These are phyloP conservation scores for Bradypodion pumilum DNA, from an alignment of 2,797 vertebrate genomes.

Conservation along the genomic window DNA sequence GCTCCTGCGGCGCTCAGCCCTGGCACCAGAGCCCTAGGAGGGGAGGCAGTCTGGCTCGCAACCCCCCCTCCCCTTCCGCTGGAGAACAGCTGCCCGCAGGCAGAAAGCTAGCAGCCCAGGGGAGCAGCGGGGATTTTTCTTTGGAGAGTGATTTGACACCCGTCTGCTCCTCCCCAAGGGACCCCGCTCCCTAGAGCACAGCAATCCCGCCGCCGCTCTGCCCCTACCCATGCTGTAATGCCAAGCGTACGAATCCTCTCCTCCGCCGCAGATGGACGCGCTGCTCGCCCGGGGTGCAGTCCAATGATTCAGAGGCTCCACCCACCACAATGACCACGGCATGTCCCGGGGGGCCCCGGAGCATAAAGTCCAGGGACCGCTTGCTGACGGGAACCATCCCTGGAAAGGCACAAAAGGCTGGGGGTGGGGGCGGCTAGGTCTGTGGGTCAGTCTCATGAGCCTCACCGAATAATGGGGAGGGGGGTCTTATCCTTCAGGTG, in stretches of 20 bases:
- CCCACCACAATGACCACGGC: slow-evolving; percentile 82
- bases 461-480: background rate
- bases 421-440: too few species aligned
- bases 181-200: slow-evolving; percentile 55
- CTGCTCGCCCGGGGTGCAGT: slow-evolving; percentile 74
- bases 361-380: slow-evolving; percentile 75
- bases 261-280: slow-evolving; percentile 74
- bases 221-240: slow-evolving; percentile 80
- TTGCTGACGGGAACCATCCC: slow-evolving; percentile 79
- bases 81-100: background rate
- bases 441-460: too few species aligned
- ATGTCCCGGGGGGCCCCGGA: slow-evolving; percentile 78
- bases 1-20: too few species aligned
- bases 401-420: slow-evolving; percentile 42
- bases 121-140: too few species aligned
- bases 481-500: background rate
- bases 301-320: slow-evolving; percentile 81
- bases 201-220: too few species aligned
- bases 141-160: background rate
- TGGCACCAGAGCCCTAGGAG: background rate
- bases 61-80: too few species aligned
- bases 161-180: background rate
- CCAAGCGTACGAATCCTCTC: slow-evolving; percentile 84
- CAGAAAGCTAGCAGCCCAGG: background rate
- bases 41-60: background rate